Evolutionary conservation across 2,113 vertebrate species (phyloP), one percentile per base, ranked within the genome.

Genomic region (Antigone vipio): DNA sequence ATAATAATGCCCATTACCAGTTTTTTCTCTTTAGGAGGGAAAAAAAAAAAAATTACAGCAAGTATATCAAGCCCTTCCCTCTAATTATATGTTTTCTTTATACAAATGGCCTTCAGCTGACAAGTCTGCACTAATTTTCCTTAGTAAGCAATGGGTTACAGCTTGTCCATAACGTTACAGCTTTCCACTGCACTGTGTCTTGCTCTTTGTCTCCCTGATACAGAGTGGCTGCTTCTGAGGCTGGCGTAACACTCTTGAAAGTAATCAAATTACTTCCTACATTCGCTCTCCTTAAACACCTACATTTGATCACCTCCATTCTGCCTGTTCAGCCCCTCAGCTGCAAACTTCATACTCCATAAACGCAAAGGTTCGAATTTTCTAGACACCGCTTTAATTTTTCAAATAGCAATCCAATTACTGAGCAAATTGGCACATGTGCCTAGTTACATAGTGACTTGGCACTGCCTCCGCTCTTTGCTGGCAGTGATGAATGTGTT

Each of bases 381-480:
- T 95, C 95, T 86, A 80, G 96, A 96, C 95, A 44, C 85, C 20
- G 0, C 94, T 96, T 96, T 44, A 86, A 98, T 98, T 97, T 98
- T 97, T 98, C 97, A 97, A 97, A 98, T 97, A 97, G 97, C 98
- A 96, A 97, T 97, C 96, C 93, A 89, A 97, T 98, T 97, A 98
- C 97, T 79, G 80, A 97, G 97, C 97, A 91, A 96, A 60, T 69
- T 97, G 98, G 98, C 98, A 98, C 97, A 97, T 87, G 96, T 97
- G 95, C 97, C 95, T 63, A 7, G 95, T 97, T 98, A 98, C 98
- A 97, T 85, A 96, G 71, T 47, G 53, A 90, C 97, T 98, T 98
- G 98, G 98, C 98, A 98, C 80, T 85, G 95, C 89, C 91, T 56
- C 9, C 21, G 0, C 49, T 64, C 42, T 4, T 15, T 55, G 82